These are phyloP conservation scores for Lepetodrilus schrolli DNA, from an alignment of 2,888 invertebrate genomes.

Conservation along the genomic window DNA sequence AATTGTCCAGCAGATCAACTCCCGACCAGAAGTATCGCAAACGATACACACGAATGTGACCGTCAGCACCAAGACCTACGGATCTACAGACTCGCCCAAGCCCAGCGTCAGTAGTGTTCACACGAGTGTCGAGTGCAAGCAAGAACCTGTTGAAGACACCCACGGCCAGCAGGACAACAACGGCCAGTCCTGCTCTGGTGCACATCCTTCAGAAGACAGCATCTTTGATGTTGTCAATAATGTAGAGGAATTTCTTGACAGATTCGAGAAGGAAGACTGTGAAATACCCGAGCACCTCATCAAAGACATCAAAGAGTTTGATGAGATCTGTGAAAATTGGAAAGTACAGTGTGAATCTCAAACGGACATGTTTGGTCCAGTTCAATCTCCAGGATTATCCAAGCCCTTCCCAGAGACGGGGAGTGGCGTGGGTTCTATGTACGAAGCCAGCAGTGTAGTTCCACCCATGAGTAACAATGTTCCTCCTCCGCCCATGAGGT, in stretches of 20 bases:
- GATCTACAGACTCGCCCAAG: conserved; percentile 32
- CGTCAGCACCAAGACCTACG: conserved; percentile 80
- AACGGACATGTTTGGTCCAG: conserved; percentile 44
- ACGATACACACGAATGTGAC: conserved; percentile 93
- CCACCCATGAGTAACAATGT: conserved; percentile 29
- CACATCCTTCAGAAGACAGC: conserved; percentile 17
- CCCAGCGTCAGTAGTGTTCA: conserved; percentile 50
- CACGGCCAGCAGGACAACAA: conserved; percentile 8
- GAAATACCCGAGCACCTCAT: conserved; percentile 52
- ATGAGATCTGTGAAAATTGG: conserved; percentile 57
- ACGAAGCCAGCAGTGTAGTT: conserved; percentile 43
- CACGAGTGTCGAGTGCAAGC: conserved; percentile 75
- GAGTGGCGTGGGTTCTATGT: conserved; percentile 40
- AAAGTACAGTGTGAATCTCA: conserved; percentile 56
- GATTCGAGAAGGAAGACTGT: conserved; percentile 84
- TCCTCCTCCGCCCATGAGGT: conserved; percentile 31
- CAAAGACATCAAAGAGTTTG: conserved; percentile 64
- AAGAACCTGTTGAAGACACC: conserved; percentile 79
- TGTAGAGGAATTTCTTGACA: conserved; percentile 78
- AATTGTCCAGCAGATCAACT: conserved; percentile 89
- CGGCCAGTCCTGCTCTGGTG: conserved; percentile 9
- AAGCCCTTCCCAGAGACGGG: conserved; percentile 35
- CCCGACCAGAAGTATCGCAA: conserved; percentile 85
- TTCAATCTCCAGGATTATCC: conserved; percentile 49
- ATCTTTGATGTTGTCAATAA: conserved; percentile 52